Base-by-base conservation (phyloP, 2,797 vertebrate genomes). In the Cichlasoma orientale region DNA sequence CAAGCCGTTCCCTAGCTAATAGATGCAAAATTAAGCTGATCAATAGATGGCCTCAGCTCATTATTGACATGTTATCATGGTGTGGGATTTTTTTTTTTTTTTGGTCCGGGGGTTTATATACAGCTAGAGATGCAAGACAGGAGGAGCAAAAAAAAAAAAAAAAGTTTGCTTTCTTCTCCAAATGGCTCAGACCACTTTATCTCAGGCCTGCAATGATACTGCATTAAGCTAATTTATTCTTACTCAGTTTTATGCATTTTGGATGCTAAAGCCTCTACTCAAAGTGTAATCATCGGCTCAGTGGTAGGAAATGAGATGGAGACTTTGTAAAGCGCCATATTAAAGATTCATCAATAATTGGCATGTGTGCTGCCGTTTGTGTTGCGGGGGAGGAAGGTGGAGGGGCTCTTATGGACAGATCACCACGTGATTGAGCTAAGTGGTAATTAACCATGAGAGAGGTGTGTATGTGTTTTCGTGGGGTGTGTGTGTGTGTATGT, bases 1-100 rank as follows among this genome's bases (percentile, higher is more conserved):
- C 93, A 92, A 93, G 87, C 91, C 82, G 79, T 90, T 94, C 94
- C 93, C 93, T 83, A 93, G 94, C 93, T 95, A 95, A 95, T 95
- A 95, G 94, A 95, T 95, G 94, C 94, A 93, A 94, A 95, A 95
- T 95, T 94, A 94, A 93, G 92, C 92, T 94, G 93, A 95, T 95
- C 94, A 95, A 95, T 95, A 94, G 93, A 94, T 94, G 92, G 93
- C 93, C 94, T 94, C 90, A 83, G 93, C 93, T 95, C 93, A 93
- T 95, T 95, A 95, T 95, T 92, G 94, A 95, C 93, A 91, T 77
- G 90, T 92, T 94, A 94, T 94, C 90, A 81, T 85, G 91, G 93
- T 89, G 92, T 94, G 94, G 93, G 93, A 94, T 94, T 95, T 94
- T 44, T 44, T 44, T 14, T 16, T 44, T 14, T 44, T 44, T 93